Evolutionary conservation across 2,113 vertebrate species (phyloP), one percentile per base, ranked within the genome.

Genomic region (Eubucco bourcierii): DNA sequence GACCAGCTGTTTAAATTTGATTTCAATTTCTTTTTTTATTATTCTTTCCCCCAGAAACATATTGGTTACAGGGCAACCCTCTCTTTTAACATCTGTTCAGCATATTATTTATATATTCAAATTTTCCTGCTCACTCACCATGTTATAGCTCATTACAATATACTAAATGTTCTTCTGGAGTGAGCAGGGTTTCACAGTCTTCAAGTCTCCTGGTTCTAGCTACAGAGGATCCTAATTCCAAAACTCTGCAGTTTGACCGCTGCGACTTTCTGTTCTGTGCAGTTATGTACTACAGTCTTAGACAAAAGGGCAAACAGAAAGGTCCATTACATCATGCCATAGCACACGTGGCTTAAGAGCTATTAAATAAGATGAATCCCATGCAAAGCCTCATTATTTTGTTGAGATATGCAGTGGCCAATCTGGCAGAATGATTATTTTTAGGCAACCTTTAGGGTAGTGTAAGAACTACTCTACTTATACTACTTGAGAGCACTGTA

Each of bases 61-160:
- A 78, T 12, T 15, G 9, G 60, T 70, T 80, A 74, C 41, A 86
- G 75, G 46, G 47, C 39, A 90, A 59, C 19, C 52, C 46, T 90
- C 37, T 63, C 47, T 72, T 74, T 79, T 58, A 85, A 63, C 90
- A 87, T 93, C 90, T 95, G 79, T 80, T 92, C 64, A 64, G 31
- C 64, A 33, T 84, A 70, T 84, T 87, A 75, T 23, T 90, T 71
- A 84, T 84, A 70, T 60, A 85, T 71, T 87, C 84, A 83, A 46
- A 71, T 90, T 92, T 92, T 90, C 50, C 67, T 92, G 67, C n/a
- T 87, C 84, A 82, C 27, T 95, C 76, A 84, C 75, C 84, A 92
- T 76, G 37, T 84, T 95, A 80, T 52, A 87, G 18, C 60, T 90
- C 52, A 78, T 94, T 84, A 80, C 3, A 74, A 33, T 67, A 44